These are phyloP conservation scores for Fregata magnificens DNA, from an alignment of 2,113 vertebrate genomes.

Conservation along the genomic window DNA sequence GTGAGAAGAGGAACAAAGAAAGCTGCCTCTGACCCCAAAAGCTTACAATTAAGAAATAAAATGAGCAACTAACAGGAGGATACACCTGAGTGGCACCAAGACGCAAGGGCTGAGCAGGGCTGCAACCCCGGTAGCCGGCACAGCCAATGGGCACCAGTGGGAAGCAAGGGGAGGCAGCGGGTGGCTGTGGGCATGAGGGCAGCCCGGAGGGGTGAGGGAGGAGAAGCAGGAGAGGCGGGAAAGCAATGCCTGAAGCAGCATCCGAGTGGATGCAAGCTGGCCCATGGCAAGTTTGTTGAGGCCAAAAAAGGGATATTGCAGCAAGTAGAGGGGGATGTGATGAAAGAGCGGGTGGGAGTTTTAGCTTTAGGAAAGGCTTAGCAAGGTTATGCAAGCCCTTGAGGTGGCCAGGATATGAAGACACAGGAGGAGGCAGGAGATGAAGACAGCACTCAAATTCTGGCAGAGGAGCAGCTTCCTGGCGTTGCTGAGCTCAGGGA, in stretches of 20 bases:
- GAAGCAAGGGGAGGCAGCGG: neutral
- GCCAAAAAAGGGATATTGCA: neutral
- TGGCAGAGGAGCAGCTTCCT: neutral
- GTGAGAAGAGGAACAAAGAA: neutral
- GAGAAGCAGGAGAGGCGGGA: neutral
- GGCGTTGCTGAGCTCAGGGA: neutral
- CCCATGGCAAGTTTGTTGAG: neutral
- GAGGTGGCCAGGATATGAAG: neutral
- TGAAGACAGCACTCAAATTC: neutral
- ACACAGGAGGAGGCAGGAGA: neutral
- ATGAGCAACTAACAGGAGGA: neutral
- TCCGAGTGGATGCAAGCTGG: neutral
- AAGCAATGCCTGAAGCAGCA: neutral
- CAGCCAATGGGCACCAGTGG: neutral
- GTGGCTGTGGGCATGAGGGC: neutral
- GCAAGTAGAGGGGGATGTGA: neutral
- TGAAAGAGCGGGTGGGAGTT: neutral
- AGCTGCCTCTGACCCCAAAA: neutral
- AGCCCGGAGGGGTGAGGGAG: neutral
- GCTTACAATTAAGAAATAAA: neutral
- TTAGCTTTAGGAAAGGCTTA: neutral
- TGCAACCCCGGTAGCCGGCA: neutral
- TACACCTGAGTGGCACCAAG: neutral
- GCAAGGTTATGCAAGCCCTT: neutral
- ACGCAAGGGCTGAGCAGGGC: neutral